Conservation (phyloP, 2,113 vertebrate species). For the Solea senegalensis region DNA sequence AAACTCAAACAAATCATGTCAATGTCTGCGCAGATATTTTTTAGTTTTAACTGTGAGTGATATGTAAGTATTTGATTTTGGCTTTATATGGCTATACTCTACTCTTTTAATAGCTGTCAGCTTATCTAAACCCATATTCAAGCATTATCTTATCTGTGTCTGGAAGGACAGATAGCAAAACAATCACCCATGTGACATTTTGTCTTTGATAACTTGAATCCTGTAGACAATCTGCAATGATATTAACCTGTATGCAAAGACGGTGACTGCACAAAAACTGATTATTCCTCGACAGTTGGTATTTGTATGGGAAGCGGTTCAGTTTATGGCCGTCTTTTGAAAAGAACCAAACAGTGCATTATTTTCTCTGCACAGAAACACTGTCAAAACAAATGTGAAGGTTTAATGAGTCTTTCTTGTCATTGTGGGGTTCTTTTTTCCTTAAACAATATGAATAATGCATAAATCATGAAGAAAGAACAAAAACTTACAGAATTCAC, state of each 20-base stretch:
- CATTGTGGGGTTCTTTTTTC: not conserved
- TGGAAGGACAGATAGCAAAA: slow-evolving; percentile 4
- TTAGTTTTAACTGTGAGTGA: not conserved
- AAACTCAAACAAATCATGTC: not conserved
- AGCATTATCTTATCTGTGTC: slow-evolving; percentile 13
- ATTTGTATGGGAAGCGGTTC: not conserved
- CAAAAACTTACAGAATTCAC: not conserved
- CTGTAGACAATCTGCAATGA: not conserved
- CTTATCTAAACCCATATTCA: slow-evolving; percentile 7
- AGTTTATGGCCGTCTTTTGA: not conserved
- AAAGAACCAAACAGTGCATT: not conserved
- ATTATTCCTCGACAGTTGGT: not conserved
- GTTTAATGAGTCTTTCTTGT: not conserved
- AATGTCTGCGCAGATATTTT: not conserved
- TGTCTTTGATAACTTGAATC: not conserved
- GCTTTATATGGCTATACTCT: not conserved
- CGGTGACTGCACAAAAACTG: not conserved
- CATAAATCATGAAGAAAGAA: slow-evolving; percentile 2
- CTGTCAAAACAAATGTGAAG: not conserved
- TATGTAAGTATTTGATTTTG: slow-evolving; percentile 12
- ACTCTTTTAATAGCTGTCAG: slow-evolving; percentile 7
- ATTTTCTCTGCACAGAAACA: not conserved
- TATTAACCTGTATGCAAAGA: not conserved
- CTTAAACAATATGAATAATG: slow-evolving; percentile 15
- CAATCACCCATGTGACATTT: not conserved